Base-by-base conservation (phyloP, 1,140 invertebrate species). In the Phenacoccus solenopsis region DNA sequence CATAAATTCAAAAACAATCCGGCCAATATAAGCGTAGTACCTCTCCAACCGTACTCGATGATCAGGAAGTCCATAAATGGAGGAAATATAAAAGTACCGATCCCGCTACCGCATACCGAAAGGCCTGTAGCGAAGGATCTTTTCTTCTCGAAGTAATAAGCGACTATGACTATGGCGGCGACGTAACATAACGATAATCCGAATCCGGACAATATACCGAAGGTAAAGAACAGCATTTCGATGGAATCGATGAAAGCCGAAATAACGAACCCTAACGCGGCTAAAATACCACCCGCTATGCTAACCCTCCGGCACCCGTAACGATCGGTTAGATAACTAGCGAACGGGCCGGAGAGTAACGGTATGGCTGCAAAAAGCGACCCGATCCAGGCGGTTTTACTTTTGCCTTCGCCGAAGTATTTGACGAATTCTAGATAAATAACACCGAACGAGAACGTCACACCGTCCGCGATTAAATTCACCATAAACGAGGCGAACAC, bases 91-190 rank as follows among this genome's bases (percentile, higher is more conserved):
- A 94, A 92, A 0, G 91, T 89, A 3, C 94, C 90, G 24, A 92
- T 86, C 1, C 90, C 90, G 7, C 90, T 93, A 21, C 93, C 93
- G 74, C 91, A 93, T 1, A 94, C 93, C 0, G 93, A 90, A 30
- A 98, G 84, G 0, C 96, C 93, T 13, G 93, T 94, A 2, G 96
- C 96, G 57, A 98, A 82, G 12, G 90, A 93, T 25, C 94, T 83
- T 75, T 89, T 90, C 75, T 92, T 91, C 73, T 98, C 95, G 78
- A 98, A 98, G 85, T 96, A 98, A 77, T 93, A 96, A 12, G 94
- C 94, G 68, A 98, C 95, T 30, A 87, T 88, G 1, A 98, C 94
- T 1, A 94, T 91, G 0, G 90, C 90, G 12, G 93, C 93, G 0
- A 96, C 92, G 76, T 92, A 93, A 30, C 90, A 90, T 28, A 95